Conservation (phyloP, 2,113 vertebrate genomes). For the Cyanoramphus novaezelandiae region DNA sequence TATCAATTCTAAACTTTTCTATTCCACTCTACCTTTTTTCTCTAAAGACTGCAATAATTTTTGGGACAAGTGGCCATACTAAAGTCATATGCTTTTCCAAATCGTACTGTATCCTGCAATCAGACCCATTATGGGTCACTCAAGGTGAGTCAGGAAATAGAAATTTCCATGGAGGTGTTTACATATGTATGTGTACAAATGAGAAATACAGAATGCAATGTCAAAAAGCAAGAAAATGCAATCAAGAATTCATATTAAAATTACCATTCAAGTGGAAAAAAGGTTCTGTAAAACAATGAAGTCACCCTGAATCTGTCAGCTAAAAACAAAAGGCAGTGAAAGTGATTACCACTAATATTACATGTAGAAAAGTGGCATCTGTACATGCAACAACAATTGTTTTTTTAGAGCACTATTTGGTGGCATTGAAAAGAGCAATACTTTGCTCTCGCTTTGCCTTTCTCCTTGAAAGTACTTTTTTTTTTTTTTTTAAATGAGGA, state of each 20-base stretch:
- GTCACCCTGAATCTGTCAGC: not conserved
- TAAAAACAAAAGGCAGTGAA: constrained; percentile 22
- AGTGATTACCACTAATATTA: constrained; percentile 14
- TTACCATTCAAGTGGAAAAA: constrained; percentile 59
- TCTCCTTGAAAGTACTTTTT: not conserved
- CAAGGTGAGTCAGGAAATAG: constrained; percentile 48
- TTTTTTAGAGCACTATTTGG: not conserved
- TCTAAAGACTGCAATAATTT: constrained; percentile 12
- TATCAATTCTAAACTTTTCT: not conserved
- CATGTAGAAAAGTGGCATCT: not conserved
- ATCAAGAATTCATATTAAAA: constrained; percentile 49
- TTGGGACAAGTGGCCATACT: not conserved
- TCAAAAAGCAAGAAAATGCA: constrained; percentile 54
- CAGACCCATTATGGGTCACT: constrained; percentile 6
- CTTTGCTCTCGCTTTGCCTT: not conserved
- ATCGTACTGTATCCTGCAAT: constrained; percentile 14
- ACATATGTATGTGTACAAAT: constrained; percentile 53
- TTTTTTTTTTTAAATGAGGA: not conserved
- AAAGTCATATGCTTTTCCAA: constrained; percentile 5
- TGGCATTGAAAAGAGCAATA: not conserved
- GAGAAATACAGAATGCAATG: constrained; percentile 32
- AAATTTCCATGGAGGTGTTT: constrained; percentile 26
- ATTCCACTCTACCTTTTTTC: not conserved
- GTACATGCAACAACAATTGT: not conserved
- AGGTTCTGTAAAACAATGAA: constrained; percentile 32